These are phyloP conservation scores for Bugulina stolonifera DNA, from an alignment of 2,888 invertebrate genomes.

Conservation along the genomic window DNA sequence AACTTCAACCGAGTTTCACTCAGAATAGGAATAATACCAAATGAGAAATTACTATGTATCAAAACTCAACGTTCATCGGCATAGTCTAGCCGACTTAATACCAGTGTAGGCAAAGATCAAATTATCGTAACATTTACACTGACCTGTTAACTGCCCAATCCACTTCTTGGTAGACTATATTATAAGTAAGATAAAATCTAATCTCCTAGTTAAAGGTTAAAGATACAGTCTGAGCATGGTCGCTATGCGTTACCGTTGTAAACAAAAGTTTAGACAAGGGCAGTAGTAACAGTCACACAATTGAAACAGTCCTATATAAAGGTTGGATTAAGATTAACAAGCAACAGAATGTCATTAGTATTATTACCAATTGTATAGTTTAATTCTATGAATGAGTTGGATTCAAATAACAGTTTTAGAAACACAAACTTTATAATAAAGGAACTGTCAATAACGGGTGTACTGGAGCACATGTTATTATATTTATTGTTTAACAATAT, in stretches of 20 bases:
- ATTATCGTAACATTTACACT: too few species aligned
- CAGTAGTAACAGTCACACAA: neutral
- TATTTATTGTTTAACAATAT: neutral
- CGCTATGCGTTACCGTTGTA: neutral
- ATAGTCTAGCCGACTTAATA: too few species aligned
- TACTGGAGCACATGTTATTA: neutral
- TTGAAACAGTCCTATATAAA: neutral
- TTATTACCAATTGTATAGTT: neutral
- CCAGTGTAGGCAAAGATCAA: too few species aligned
- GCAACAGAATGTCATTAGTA: neutral
- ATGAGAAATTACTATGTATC: too few species aligned
- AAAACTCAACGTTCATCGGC: too few species aligned
- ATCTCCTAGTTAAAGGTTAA: neutral
- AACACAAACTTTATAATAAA: neutral
- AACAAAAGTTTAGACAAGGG: neutral
- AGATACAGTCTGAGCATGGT: neutral
- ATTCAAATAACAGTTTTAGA: neutral
- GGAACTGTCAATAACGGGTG: neutral
- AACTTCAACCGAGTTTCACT: too few species aligned
- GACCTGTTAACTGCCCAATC: too few species aligned
- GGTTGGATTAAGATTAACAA: neutral
- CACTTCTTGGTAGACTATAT: too few species aligned
- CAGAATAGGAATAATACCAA: too few species aligned
- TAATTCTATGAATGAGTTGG: neutral
- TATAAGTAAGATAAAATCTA: too few species aligned